phyloP scores from a whole-genome alignment of 2,113 vertebrate species.

The Lanius ludovicianus region DNA sequence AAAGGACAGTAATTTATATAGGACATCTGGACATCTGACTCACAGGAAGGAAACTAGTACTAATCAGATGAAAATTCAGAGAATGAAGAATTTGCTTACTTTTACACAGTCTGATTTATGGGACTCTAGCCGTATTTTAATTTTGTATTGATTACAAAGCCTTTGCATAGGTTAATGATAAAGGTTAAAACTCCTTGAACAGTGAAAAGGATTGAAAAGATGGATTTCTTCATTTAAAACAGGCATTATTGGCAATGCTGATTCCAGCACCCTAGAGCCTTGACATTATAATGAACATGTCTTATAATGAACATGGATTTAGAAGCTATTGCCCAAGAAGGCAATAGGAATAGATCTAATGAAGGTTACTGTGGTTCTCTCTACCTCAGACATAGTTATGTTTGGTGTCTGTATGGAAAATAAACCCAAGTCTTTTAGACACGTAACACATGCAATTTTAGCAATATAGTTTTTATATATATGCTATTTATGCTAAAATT shows the following conservation, averaged over 20 bases:
- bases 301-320: background rate
- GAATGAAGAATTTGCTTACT: constrained; percentile 32
- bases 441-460: background rate
- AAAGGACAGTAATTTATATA: background rate
- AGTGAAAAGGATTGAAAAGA: constrained; percentile 12
- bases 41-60: background rate
- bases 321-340: background rate
- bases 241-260: background rate
- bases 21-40: background rate
- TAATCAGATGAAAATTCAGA: constrained; percentile 9
- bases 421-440: background rate
- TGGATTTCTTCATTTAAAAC: constrained; percentile 33
- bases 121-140: background rate
- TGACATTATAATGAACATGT: background rate
- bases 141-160: constrained; percentile 27
- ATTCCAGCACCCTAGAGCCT: background rate
- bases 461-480: background rate
- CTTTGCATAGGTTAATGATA: constrained; percentile 38
- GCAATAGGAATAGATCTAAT: background rate
- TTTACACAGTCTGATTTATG: constrained; percentile 3
- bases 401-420: background rate
- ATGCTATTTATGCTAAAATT: background rate
- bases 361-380: background rate
- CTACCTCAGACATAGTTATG: background rate
- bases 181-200: background rate